Evolutionary conservation across 2,113 vertebrate genomes (phyloP), one percentile per base, ranked within the genome.

Genomic region (Takifugu flavidus): DNA sequence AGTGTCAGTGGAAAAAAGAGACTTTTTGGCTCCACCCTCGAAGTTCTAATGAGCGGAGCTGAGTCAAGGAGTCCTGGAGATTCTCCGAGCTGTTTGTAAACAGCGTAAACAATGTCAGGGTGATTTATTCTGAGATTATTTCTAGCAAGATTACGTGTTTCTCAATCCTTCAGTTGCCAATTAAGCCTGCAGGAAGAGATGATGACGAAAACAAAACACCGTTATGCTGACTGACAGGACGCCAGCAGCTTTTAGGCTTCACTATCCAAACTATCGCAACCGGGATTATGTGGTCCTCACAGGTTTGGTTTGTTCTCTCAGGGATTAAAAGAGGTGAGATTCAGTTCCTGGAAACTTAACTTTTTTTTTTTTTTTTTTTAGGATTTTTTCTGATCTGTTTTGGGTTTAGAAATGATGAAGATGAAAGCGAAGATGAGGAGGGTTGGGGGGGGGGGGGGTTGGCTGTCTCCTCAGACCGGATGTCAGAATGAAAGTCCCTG

Each of bases 401-500:
- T 3, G 43, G 57, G 26, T 11, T 15, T 0, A 28, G 27, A 47
- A n/a, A 5, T 1, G 4, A 47, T 47, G 15, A n/a, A 0, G 25
- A 64, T 53, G 61, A 49, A 43, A 7, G 2, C 2, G 10, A 45
- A 44, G 57, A 75, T 44, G 46, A 12, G 71, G 49, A 49, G 12
- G 31, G 25, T 42, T 20, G 20, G 20, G 20, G 20, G 20, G 31
- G 25, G 67, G 25, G 62, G 59, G 57, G 53, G 49, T 50, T 70
- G 71, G 82, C 72, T n/a, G 53, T 65, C 13, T 65, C 60, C 54
- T 25, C 56, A 25, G 57, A 76, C 72, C 74, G 78, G 82, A 88
- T 86, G 80, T 86, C 68, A 71, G 78, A 75, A 83, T 74, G 75
- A 79, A 80, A 75, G 70, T 57, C 62, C 73, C 73, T 82, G 39